A percentile compares a stretch with the other conserved stretches of the same genome.
Evolutionary conservation across 2,113 vertebrate species (phyloP).

Genomic region (Mormoops blainvillei): DNA sequence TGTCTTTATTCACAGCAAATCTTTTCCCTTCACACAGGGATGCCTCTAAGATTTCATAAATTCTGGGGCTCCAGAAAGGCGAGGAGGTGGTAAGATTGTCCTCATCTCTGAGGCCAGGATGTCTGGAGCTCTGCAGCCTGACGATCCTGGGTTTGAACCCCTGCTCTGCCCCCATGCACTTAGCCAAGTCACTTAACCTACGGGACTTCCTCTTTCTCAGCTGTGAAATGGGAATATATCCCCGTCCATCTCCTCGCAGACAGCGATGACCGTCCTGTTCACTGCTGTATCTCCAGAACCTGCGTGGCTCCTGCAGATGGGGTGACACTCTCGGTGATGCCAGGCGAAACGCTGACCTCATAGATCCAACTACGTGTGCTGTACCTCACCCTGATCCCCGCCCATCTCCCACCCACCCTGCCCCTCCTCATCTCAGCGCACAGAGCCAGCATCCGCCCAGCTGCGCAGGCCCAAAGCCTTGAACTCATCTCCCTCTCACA

Average conservation of each 20-base stretch:
- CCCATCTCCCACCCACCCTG: not conserved
- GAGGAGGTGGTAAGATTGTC: not conserved
- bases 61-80: not conserved
- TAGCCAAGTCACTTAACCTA: not conserved
- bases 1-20: not conserved
- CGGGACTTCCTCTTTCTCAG: not conserved
- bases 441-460: too few species aligned
- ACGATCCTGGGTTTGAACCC: not conserved
- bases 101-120: not conserved
- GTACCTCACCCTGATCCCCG: not conserved
- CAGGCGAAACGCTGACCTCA: not conserved
- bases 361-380: not conserved
- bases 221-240: not conserved
- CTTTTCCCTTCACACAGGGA: not conserved
- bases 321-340: not conserved
- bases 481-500: not conserved
- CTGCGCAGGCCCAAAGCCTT: not conserved
- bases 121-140: not conserved
- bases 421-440: not conserved
- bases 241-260: not conserved
- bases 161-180: not conserved
- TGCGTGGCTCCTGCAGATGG: not conserved
- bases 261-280: not conserved
- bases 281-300: not conserved
- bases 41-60: not conserved